phyloP scores from a whole-genome alignment of 2,888 invertebrate species.

The Digitonthophagus gazella region DNA sequence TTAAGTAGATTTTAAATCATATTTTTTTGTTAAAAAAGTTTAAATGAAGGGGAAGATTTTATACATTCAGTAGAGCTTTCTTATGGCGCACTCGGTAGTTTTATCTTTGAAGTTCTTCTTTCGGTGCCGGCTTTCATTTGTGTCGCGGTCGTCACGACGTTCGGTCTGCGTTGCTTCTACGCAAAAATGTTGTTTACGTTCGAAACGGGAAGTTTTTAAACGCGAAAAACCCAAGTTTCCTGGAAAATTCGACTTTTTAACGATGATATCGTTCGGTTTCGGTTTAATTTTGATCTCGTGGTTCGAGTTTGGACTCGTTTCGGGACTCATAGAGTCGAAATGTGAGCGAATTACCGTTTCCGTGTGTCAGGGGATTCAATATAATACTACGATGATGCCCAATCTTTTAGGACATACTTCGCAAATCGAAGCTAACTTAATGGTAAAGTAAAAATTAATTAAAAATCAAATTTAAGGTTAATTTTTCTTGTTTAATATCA shows the following conservation, averaged over 20 bases:
- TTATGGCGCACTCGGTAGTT: conserved; percentile 42
- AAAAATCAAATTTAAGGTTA: too few relatives aligned
- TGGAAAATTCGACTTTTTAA: not conserved
- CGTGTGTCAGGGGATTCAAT: conserved; percentile 78
- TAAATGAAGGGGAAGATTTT: too few relatives aligned
- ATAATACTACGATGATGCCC: conserved; percentile 85
- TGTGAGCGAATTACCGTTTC: conserved; percentile 79
- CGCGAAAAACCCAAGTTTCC: conserved; percentile 16
- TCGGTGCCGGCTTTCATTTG: conserved; percentile 42
- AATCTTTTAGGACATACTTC: conserved; percentile 79
- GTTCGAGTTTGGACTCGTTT: not conserved
- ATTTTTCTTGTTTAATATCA: too few relatives aligned
- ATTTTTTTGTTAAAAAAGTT: not conserved
- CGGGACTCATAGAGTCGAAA: conserved; percentile 24
- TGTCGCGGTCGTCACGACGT: conserved; percentile 31
- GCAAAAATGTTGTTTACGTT: conserved; percentile 9
- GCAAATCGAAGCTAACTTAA: conserved; percentile 77
- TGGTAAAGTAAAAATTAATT: conserved; percentile 62
- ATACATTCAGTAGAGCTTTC: conserved; percentile 31
- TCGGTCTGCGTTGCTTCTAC: too few relatives aligned
- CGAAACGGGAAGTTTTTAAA: not conserved
- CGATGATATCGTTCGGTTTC: conserved; percentile 3
- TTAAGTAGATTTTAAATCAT: not conserved
- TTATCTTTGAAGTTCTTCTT: conserved; percentile 45
- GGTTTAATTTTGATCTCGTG: conserved; percentile 13